Percentiles rank a stretch among this genome's conserved stretches.
Evolutionary conservation across 2,797 vertebrate species (phyloP).

Genomic region (Anisognathus igniventris): DNA sequence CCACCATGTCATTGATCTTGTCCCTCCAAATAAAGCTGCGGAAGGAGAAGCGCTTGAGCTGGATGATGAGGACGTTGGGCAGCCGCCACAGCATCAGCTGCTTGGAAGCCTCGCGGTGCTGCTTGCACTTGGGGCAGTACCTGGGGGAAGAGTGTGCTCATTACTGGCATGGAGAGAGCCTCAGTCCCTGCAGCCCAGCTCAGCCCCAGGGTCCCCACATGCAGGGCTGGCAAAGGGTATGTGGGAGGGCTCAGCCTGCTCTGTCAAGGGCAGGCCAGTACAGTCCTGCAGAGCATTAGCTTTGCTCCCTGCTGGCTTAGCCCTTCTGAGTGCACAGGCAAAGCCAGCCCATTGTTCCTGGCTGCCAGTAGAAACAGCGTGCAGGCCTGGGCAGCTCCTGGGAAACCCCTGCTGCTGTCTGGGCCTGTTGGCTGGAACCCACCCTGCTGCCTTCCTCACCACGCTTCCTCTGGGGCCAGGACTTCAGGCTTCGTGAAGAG

Average conservation of each 20-base stretch:
- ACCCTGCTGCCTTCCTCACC: conserved; percentile 75
- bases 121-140: conserved; percentile 98
- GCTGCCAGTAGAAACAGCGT: not conserved
- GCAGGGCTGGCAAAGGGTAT: not conserved
- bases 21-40: conserved; percentile 99
- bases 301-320: not conserved
- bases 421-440: not conserved
- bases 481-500: conserved; percentile 98
- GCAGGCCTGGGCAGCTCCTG: not conserved
- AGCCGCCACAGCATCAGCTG: conserved; percentile 95
- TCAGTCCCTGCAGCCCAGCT: not conserved
- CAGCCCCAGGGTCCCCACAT: not conserved
- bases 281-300: not conserved
- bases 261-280: not conserved
- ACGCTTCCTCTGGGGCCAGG: conserved; percentile 95
- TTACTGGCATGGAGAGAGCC: accelerated
- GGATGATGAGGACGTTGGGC: conserved; percentile 95
- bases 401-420: not conserved
- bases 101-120: conserved; percentile 96
- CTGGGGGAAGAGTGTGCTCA: conserved; percentile 28
- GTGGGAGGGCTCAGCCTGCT: not conserved
- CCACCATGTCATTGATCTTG: conserved; percentile 98
- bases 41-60: conserved; percentile 98
- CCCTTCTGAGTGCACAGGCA: not conserved
- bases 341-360: not conserved